Evolutionary conservation across 2,113 vertebrate genomes (phyloP).

Genomic region (Hippolais icterina): DNA sequence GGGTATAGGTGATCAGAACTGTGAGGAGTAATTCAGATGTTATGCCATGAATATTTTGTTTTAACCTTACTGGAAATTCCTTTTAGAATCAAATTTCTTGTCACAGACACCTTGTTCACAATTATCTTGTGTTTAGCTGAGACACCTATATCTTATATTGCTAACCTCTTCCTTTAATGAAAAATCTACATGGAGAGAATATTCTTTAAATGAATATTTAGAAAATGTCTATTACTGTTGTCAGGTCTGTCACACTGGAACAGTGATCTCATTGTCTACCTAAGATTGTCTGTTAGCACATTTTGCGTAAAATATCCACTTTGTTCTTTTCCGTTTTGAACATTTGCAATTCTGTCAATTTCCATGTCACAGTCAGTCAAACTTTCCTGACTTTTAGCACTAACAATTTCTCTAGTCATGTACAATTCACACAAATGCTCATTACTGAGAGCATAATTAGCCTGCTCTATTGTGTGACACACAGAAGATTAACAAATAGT

Average conservation of each 20-base stretch:
- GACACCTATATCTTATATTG: not conserved
- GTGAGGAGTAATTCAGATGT: not conserved
- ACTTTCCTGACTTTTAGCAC: not conserved
- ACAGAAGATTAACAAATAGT: not conserved
- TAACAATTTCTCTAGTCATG: not conserved
- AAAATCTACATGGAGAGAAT: not conserved
- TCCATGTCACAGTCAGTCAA: not conserved
- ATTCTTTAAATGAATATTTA: not conserved
- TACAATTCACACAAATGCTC: not conserved
- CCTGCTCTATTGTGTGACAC: not conserved
- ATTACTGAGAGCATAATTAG: constrained; percentile 13
- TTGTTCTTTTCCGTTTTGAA: not conserved
- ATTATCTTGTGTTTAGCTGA: not conserved
- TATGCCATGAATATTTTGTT: not conserved
- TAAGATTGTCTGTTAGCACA: not conserved
- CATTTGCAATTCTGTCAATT: not conserved
- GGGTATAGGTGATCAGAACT: not conserved
- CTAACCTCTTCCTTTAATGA: not conserved
- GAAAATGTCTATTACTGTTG: not conserved
- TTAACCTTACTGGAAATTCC: not conserved
- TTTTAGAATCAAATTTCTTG: not conserved
- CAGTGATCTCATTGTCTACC: not conserved
- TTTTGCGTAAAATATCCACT: not conserved
- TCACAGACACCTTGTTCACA: not conserved
- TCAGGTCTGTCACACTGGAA: not conserved